A percentile compares a stretch with the other conserved stretches of the same genome.
Evolutionary conservation across 92 coral and sea anemone species (phyloP).

Genomic region (Metridium senile): DNA sequence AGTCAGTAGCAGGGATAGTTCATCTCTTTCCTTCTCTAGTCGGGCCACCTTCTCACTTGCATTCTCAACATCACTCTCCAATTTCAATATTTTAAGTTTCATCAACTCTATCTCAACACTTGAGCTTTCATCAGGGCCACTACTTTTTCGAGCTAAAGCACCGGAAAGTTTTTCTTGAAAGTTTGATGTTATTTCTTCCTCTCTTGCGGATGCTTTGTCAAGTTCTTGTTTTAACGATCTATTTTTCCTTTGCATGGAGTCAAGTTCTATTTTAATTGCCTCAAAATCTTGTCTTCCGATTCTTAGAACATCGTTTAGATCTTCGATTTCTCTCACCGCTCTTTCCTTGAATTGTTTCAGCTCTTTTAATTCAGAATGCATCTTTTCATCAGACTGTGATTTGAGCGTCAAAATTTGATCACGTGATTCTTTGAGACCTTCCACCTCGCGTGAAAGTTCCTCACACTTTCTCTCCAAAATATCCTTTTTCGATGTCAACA

Average conservation of each 20-base stretch:
- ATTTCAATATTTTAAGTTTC: constrained; percentile 21
- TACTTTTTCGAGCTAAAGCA: constrained; percentile 24
- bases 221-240: constrained; percentile 34
- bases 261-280: constrained; percentile 41
- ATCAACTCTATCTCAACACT: constrained; percentile 27
- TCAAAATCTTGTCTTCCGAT: constrained; percentile 42
- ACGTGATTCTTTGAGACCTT: constrained; percentile 68
- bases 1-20: constrained; percentile 15
- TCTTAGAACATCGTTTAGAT: constrained; percentile 17
- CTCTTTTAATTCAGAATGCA: constrained; percentile 9
- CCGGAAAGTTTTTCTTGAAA: constrained; percentile 33
- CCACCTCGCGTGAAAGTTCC: constrained; percentile 60
- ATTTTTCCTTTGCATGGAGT: constrained; percentile 35
- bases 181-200: constrained; percentile 21
- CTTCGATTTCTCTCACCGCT: constrained; percentile 24
- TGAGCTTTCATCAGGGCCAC: constrained; percentile 24
- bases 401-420: constrained; percentile 42
- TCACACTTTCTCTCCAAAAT: constrained; percentile 37
- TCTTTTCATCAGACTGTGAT: constrained; percentile 2
- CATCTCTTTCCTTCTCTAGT: constrained; percentile 44
- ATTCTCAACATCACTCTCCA: constrained; percentile 35
- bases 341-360: constrained; percentile 18
- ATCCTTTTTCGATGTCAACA: constrained; percentile 30
- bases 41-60: constrained; percentile 34
- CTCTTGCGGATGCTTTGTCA: constrained; percentile 26